Percentiles rank a stretch among this genome's conserved stretches.
Conservation (phyloP, 2,797 vertebrate species). For the Characodon lateralis region DNA sequence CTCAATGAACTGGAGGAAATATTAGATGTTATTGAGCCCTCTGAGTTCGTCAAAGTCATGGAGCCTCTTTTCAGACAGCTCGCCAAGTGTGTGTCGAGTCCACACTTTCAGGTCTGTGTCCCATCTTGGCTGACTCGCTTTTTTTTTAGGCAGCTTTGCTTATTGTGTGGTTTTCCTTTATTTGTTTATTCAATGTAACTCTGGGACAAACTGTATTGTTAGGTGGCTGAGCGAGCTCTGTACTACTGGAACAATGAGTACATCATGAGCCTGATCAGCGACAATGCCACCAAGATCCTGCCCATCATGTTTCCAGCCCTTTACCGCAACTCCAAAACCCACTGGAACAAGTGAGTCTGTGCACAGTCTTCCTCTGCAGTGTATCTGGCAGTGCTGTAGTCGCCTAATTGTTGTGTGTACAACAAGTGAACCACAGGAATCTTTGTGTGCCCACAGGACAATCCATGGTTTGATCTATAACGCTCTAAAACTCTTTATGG, state of each 20-base stretch:
- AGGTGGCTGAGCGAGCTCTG: constrained; percentile 95
- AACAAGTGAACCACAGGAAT: constrained; percentile 3
- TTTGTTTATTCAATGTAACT: background rate
- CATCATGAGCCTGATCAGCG: constrained; percentile 98
- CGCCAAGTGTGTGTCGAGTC: constrained; percentile 98
- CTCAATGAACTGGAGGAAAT: constrained; percentile 98
- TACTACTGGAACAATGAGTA: constrained; percentile 99
- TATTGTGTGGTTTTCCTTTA: background rate
- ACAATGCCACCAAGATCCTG: constrained; percentile 95
- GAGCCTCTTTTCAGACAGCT: constrained; percentile 97
- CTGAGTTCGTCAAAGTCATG: constrained; percentile 98
- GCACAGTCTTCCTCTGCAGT: background rate
- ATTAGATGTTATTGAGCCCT: constrained; percentile 96
- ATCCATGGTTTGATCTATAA: constrained; percentile 99
- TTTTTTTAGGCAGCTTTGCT: background rate
- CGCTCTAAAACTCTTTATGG: constrained; percentile 98
- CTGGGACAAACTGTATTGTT: constrained; percentile 12
- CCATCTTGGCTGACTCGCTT: background rate
- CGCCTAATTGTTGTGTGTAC: background rate
- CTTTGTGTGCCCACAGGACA: constrained; percentile 80
- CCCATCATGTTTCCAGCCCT: constrained; percentile 98
- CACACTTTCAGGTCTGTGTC: constrained; percentile 92
- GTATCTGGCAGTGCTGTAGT: no score
- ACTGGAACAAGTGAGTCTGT: constrained; percentile 96
- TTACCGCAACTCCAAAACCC: constrained; percentile 98